phyloP scores from a whole-genome alignment of 1,140 invertebrate genomes.

The Euschistus heros region DNA sequence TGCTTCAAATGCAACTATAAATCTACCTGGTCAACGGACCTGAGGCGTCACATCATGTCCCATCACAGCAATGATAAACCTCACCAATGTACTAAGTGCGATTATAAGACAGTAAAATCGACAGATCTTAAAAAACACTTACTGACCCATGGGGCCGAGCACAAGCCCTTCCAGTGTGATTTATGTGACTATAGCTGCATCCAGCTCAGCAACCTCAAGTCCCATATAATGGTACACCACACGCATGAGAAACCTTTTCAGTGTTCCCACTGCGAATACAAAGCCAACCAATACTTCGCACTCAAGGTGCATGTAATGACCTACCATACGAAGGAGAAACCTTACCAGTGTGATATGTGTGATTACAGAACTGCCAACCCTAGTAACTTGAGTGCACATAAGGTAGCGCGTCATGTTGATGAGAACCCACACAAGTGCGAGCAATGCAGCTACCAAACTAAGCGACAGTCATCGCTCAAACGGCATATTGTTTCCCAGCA shows the following conservation, averaged over 20 bases:
- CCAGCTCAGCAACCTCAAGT: neutral
- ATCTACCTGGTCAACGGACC: neutral
- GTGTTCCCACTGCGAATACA: constrained; percentile 2
- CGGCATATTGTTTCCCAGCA: no score
- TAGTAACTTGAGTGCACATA: no score
- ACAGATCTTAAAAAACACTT: no score
- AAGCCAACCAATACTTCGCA: neutral
- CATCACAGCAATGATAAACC: neutral
- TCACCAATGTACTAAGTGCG: neutral
- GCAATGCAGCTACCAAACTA: no score
- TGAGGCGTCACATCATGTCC: neutral
- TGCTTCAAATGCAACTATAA: neutral
- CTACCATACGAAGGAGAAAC: constrained; percentile 1
- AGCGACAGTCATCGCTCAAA: no score
- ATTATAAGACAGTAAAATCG: neutral
- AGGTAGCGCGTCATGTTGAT: no score
- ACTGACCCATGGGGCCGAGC: no score
- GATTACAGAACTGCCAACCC: neutral
- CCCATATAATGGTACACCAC: neutral
- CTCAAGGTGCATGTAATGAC: neutral
- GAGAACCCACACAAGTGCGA: no score
- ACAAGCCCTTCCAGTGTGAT: neutral
- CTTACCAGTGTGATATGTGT: neutral
- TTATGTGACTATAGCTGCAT: neutral
- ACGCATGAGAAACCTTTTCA: neutral